Percentiles rank a stretch among this genome's conserved stretches.
phyloP scores from a whole-genome alignment of 2,888 invertebrate genomes.

The Aporophyla nigra region DNA sequence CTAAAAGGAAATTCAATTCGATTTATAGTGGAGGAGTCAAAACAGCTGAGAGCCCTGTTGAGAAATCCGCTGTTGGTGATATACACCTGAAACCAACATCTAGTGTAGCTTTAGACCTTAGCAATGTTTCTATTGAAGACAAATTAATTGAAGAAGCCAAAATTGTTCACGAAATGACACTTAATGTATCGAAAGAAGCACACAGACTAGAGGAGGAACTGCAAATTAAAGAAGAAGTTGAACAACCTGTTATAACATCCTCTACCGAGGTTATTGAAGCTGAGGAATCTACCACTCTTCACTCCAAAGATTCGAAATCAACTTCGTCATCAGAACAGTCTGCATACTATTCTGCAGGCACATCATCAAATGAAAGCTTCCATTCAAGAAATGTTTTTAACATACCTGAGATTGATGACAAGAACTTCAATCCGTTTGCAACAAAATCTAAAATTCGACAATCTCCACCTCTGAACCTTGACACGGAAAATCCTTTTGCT shows the following conservation, averaged over 20 bases:
- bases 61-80: slow-evolving; percentile 25
- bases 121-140: slow-evolving; percentile 41
- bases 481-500: slow-evolving; percentile 66
- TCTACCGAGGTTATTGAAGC: slow-evolving; percentile 19
- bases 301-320: slow-evolving; percentile 64
- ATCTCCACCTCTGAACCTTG: slow-evolving; percentile 70
- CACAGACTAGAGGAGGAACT: slow-evolving; percentile 32
- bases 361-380: slow-evolving; percentile 74
- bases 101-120: slow-evolving; percentile 37
- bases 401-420: slow-evolving; percentile 84
- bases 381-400: slow-evolving; percentile 82
- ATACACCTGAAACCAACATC: slow-evolving; percentile 26
- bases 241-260: slow-evolving; percentile 32
- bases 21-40: slow-evolving; percentile 62
- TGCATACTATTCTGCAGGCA: slow-evolving; percentile 74
- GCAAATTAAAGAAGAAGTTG: slow-evolving; percentile 20
- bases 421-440: slow-evolving; percentile 82
- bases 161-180: slow-evolving; percentile 23
- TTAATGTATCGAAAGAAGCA: slow-evolving; percentile 36
- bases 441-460: slow-evolving; percentile 79
- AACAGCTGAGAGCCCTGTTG: slow-evolving; percentile 34
- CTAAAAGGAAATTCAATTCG: slow-evolving; percentile 75
- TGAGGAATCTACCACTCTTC: slow-evolving; percentile 20
- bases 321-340: slow-evolving; percentile 80
- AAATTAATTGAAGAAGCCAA: slow-evolving; percentile 28